Conservation (phyloP, 64 coral and sea anemone genomes). For the Montipora capricornis region DNA sequence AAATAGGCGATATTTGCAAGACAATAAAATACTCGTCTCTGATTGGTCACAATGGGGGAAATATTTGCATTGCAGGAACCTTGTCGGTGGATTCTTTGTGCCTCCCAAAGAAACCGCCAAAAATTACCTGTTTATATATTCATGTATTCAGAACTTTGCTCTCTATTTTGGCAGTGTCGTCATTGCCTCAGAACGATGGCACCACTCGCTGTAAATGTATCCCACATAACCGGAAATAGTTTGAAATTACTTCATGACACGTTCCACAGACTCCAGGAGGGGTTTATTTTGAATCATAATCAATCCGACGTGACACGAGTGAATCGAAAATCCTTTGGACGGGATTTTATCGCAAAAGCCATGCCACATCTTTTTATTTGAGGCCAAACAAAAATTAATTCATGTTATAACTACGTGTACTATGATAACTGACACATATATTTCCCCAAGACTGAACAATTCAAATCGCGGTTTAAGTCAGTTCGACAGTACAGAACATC, state of each 20-base stretch:
- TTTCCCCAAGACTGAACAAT: no score
- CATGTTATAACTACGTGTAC: no score
- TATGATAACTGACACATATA: no score
- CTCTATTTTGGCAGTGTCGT: slow-evolving; percentile 24
- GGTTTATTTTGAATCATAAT: no score
- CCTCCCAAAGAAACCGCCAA: not conserved
- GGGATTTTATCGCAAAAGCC: no score
- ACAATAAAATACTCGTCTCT: not conserved
- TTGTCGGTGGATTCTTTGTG: slow-evolving; percentile 14
- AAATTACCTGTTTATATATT: slow-evolving; percentile 1
- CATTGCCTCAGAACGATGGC: not conserved
- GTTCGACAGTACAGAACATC: no score
- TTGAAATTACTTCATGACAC: not conserved
- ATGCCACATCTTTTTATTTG: no score
- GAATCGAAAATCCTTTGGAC: no score
- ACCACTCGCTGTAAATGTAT: not conserved
- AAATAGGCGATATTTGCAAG: slow-evolving; percentile 34
- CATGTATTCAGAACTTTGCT: slow-evolving; percentile 34
- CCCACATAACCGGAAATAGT: not conserved
- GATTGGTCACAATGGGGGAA: slow-evolving; percentile 1
- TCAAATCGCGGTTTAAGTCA: no score
- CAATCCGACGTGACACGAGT: no score
- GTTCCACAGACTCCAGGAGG: no score
- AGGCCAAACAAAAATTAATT: no score
- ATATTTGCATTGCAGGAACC: not conserved